Evolutionary conservation across 2,113 vertebrate genomes (phyloP).

Genomic region (Oenanthe melanoleuca): DNA sequence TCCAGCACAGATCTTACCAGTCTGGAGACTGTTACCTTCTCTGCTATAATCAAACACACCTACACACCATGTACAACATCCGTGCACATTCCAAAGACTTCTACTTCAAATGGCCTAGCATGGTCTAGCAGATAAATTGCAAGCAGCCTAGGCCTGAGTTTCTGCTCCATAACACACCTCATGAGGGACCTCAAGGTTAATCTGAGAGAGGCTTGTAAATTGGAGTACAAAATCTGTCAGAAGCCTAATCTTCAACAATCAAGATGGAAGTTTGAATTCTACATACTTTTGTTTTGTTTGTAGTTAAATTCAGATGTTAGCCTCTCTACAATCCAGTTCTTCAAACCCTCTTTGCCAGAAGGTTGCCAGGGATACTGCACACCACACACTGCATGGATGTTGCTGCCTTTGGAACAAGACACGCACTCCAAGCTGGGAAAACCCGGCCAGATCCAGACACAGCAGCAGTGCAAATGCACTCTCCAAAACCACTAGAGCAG

Average conservation of each 20-base stretch:
- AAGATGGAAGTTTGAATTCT: not conserved
- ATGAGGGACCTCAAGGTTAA: not conserved
- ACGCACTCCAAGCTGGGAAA: not conserved
- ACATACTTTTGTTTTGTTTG: not conserved
- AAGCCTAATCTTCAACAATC: not conserved
- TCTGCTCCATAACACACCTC: not conserved
- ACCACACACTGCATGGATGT: fast-evolving
- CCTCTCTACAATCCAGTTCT: not conserved
- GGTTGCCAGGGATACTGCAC: not conserved
- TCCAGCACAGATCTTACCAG: not conserved
- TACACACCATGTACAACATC: fast-evolving
- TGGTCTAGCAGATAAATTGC: not conserved
- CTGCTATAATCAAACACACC: not conserved
- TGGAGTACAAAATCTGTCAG: not conserved
- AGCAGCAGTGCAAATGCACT: fast-evolving
- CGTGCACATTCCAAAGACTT: not conserved
- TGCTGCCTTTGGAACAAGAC: not conserved
- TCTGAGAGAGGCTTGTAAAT: not conserved
- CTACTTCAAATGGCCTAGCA: not conserved
- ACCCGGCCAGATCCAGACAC: not conserved
- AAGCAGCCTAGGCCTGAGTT: not conserved
- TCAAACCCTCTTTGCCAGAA: not conserved
- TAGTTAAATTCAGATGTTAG: not conserved
- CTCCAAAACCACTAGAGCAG: not conserved
- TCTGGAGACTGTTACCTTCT: not conserved